phyloP scores from a whole-genome alignment of 2,797 vertebrate genomes.

The Lemur catta region DNA sequence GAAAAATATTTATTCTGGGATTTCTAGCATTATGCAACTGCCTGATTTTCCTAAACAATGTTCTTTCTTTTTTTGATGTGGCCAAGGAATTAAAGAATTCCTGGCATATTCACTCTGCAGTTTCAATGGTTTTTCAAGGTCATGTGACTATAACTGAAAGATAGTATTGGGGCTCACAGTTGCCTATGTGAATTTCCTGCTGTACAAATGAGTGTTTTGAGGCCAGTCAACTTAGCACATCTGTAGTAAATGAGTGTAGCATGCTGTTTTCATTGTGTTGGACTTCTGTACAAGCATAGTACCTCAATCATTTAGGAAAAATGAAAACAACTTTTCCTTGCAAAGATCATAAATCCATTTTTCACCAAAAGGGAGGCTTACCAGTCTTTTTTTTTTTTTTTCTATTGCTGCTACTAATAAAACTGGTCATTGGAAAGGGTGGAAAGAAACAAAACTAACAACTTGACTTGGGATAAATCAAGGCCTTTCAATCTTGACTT shows the following conservation, averaged over 20 bases:
- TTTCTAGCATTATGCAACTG: slow-evolving; percentile 72
- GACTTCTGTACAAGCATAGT: slow-evolving; percentile 53
- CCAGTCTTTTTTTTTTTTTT: neutral
- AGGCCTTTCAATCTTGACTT: slow-evolving; percentile 33
- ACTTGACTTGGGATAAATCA: slow-evolving; percentile 49
- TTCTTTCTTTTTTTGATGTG: slow-evolving; percentile 69
- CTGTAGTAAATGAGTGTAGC: slow-evolving; percentile 72
- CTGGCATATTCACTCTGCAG: slow-evolving; percentile 48
- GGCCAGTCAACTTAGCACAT: slow-evolving; percentile 69
- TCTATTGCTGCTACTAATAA: slow-evolving; percentile 60
- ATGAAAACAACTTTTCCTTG: slow-evolving; percentile 70
- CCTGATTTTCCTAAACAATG: slow-evolving; percentile 74
- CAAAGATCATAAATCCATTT: slow-evolving; percentile 69
- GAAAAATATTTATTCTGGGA: slow-evolving; percentile 70
- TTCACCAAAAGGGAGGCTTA: slow-evolving; percentile 62
- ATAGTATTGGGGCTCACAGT: neutral
- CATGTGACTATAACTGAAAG: slow-evolving; percentile 58
- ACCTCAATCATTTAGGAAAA: slow-evolving; percentile 69
- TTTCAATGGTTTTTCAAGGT: slow-evolving; percentile 45
- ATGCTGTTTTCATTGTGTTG: slow-evolving; percentile 70
- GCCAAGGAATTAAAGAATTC: slow-evolving; percentile 63
- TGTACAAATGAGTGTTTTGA: slow-evolving; percentile 49
- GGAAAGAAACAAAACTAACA: slow-evolving; percentile 46
- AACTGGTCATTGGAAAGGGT: slow-evolving; percentile 40
- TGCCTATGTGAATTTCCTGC: slow-evolving; percentile 61